phyloP scores from a whole-genome alignment of 2,797 vertebrate genomes.

The Tinamus major region DNA sequence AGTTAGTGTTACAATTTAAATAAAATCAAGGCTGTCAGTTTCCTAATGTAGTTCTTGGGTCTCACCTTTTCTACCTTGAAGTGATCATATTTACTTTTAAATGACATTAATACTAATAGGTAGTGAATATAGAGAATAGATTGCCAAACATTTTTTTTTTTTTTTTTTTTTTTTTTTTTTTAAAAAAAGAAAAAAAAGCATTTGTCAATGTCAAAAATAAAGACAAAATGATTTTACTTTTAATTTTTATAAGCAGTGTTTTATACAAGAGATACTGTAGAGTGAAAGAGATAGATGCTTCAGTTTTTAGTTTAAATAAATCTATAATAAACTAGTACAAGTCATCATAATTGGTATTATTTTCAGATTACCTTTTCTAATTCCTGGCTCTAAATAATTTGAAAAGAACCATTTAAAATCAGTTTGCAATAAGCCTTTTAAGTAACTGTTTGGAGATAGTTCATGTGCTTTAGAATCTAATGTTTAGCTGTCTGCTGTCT shows the following conservation, averaged over 20 bases:
- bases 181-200: fast-evolving
- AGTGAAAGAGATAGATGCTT: background rate
- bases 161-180: background rate
- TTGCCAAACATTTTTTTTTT: background rate
- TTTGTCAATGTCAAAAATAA: background rate
- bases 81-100: background rate
- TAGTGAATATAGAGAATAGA: background rate
- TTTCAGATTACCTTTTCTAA: background rate
- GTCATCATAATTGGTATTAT: background rate
- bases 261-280: background rate
- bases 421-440: background rate
- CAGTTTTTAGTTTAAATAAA: background rate
- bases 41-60: background rate
- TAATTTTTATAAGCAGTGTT: background rate
- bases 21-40: background rate
- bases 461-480: background rate
- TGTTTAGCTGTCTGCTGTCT: background rate
- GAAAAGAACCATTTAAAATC: background rate
- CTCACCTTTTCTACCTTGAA: background rate
- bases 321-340: background rate
- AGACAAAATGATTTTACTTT: background rate
- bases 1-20: background rate
- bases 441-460: background rate
- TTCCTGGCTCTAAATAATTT: background rate
- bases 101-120: background rate